phyloP scores from a whole-genome alignment of 2,113 vertebrate species.

The Salvelinus sp. region DNA sequence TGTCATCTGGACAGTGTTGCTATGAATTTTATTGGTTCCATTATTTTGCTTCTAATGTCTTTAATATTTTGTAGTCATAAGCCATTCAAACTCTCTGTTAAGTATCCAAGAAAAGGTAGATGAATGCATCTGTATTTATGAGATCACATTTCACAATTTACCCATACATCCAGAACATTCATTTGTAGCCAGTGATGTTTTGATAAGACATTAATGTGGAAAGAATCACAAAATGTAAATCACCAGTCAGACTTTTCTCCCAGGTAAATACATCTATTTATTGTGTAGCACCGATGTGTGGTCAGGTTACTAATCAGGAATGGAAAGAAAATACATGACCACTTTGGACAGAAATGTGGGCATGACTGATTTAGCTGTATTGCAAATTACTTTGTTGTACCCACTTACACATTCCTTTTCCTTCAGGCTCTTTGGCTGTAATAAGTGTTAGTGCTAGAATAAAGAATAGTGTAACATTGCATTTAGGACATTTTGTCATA shows the following conservation, averaged over 20 bases:
- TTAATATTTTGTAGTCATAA: background rate
- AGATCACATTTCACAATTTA: background rate
- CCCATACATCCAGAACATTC: background rate
- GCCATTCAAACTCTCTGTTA: background rate
- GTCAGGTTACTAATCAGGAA: slow-evolving; percentile 22
- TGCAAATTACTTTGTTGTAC: too few relatives aligned
- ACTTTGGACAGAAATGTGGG: slow-evolving; percentile 1
- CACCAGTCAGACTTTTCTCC: background rate
- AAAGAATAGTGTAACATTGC: too few relatives aligned
- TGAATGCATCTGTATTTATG: background rate
- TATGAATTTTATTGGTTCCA: background rate
- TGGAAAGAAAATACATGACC: background rate
- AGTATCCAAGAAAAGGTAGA: background rate
- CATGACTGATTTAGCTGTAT: background rate
- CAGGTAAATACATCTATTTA: background rate
- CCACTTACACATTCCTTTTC: background rate
- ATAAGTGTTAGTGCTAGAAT: background rate
- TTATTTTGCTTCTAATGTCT: background rate
- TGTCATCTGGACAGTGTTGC: too few relatives aligned
- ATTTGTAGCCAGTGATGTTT: background rate
- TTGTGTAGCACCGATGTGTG: slow-evolving; percentile 1
- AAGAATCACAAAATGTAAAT: background rate
- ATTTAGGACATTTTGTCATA: background rate
- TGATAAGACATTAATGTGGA: background rate
- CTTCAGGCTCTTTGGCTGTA: background rate